Evolutionary conservation across 2,113 vertebrate species (phyloP), one percentile per base, ranked within the genome.

Genomic region (Hylia prasina): DNA sequence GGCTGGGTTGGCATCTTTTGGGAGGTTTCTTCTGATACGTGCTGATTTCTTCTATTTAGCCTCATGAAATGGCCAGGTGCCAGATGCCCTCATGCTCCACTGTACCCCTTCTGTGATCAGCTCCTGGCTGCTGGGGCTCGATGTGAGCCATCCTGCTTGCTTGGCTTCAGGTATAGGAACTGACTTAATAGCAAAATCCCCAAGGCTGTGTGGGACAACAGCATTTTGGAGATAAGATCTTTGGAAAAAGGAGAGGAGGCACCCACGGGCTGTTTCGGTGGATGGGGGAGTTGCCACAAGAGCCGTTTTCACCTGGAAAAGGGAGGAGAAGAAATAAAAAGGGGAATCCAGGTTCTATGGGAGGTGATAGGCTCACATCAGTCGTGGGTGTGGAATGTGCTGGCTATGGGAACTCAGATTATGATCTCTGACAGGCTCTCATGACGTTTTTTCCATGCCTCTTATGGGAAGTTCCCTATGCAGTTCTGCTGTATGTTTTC

Each of bases 371-470:
- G 27, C 35, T 77, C 35, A 14, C 44, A 56, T 69, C 44, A 31
- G 12, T 31, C 1, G 12, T 81, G 85, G 82, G 79, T 48, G 64
- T 81, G 87, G 76, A 95, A 81, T 92, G 27, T 90, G 56, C 44
- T 86, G 79, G 58, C 63, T 70, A 15, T 63, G 6, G 75, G 84
- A 89, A 37, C 21, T 71, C 65, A 73, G 94, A 91, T 94, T 68
- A 40, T 54, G 54, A 93, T 94, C 95, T 96, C 58, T 92, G 69
- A 73, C 57, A 63, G 45, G 60, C 64, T 73, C 15, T 54, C 2
- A 3, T 90, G 83, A 84, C 13, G 35, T 80, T 93, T 96, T 93
- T 94, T 79, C 85, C 90, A 60, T 44, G 90, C 84, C 53, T 65
- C 40, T 5, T 51, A 33, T 71, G 72, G 93, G 95, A 96, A 94